Conservation (phyloP, 1,140 invertebrate species). For the Drosophila yakuba region DNA sequence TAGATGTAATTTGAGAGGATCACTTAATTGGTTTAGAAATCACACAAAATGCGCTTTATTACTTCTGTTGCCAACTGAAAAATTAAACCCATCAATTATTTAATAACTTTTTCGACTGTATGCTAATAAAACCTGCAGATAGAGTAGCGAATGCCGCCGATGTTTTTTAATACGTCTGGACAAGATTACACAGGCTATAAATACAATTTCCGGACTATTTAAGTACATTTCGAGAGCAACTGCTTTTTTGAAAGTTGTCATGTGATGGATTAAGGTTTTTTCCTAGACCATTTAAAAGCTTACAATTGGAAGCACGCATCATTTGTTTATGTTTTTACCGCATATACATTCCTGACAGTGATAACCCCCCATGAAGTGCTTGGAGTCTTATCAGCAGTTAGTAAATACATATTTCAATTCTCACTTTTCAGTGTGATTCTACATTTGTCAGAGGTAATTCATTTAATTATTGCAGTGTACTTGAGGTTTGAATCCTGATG, state of each 20-base stretch:
- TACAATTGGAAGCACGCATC: neutral
- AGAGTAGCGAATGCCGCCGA: constrained; percentile 5
- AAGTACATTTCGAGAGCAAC: neutral
- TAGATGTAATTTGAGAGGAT: neutral
- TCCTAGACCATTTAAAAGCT: constrained; percentile 5
- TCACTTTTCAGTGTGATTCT: constrained; percentile 6
- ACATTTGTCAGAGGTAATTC: constrained; percentile 21
- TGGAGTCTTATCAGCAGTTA: constrained; percentile 26
- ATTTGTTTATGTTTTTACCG: constrained; percentile 32
- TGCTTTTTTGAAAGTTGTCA: neutral
- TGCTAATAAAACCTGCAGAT: constrained; percentile 9
- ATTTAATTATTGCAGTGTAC: constrained; percentile 28
- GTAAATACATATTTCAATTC: neutral
- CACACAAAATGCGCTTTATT: neutral
- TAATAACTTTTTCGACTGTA: neutral
- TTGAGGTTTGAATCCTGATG: neutral
- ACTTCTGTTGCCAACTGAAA: constrained; percentile 39
- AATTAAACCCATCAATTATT: constrained; percentile 19
- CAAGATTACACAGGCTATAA: constrained; percentile 23
- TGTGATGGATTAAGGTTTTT: neutral
- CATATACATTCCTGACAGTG: neutral
- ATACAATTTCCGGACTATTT: neutral
- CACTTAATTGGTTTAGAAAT: no score
- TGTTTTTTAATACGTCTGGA: constrained; percentile 30
- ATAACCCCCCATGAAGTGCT: constrained; percentile 30